Base-by-base conservation (phyloP, 2,113 vertebrate genomes). In the Xyrauchen texanus region DNA sequence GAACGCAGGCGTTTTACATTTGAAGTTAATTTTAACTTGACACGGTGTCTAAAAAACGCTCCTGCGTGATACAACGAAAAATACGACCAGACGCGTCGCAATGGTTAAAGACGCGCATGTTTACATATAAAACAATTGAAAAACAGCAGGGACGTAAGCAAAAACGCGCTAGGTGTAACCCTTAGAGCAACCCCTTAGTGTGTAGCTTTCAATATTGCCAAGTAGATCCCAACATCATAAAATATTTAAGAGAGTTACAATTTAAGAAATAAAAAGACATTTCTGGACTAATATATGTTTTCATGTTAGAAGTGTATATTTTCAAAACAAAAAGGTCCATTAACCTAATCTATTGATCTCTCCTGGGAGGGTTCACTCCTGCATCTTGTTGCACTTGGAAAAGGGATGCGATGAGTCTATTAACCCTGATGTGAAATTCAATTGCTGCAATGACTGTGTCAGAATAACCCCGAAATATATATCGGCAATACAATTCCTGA, bases 361-460 rank as follows among this genome's bases (percentile, higher is more conserved):
- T 76, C 21, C 6, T 45, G 13, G 49, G 34, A 60, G 53, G 15
- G 11, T 34, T 34, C 21, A 34, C 21, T 34, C 21, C 21, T 66
- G 63, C 55, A 12, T 70, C 62, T 80, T 80, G 79, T 80, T 74
- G 70, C 79, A 49, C 55, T 46, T 34, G 44, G 10, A 15, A 73
- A 67, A 46, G 12, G 61, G 57, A 73, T 7, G 45, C 16, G 46
- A 7, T 46, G 55, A 62, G 16, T 3, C 13, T 55, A 15, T 44
- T 53, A 68, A 46, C 69, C 69, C 45, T 13, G 42, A 58, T 13
- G n/a, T 12, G 55, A 6, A n/a, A 58, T 5, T 15, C 12, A 61
- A 57, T 10, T 63, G 44, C 72, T 80, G 77, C 83, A 68, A 55
- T 76, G 67, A 67, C 70, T 53, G 69, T 70, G 46, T 10, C 69